A percentile compares a stretch with the other conserved stretches of the same genome.
Evolutionary conservation across 2,888 invertebrate genomes (phyloP).

Genomic region (Lacanobia wlatinum): DNA sequence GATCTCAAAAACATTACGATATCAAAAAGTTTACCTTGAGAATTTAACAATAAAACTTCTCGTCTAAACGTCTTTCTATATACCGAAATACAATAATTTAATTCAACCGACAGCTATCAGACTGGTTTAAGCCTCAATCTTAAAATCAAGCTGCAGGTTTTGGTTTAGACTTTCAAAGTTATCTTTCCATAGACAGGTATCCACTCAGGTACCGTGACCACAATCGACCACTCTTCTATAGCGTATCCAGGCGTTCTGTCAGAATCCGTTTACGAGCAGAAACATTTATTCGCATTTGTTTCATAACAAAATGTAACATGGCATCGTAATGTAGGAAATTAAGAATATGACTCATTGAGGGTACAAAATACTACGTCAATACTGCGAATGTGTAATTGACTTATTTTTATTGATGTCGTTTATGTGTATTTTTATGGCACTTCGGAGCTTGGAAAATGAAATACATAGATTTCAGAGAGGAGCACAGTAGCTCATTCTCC

Average conservation of each 20-base stretch:
- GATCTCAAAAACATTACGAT: too few relatives aligned
- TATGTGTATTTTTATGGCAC: too few relatives aligned
- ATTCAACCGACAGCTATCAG: neutral
- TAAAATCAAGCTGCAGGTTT: neutral
- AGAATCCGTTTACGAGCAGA: neutral
- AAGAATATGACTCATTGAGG: slow-evolving; percentile 16
- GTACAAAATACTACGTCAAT: slow-evolving; percentile 23
- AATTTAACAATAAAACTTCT: neutral
- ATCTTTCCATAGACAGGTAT: neutral
- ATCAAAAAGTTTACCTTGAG: neutral
- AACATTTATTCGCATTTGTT: slow-evolving; percentile 10
- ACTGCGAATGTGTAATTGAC: slow-evolving; percentile 9
- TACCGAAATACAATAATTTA: neutral
- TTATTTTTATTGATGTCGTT: slow-evolving; percentile 21
- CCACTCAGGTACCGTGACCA: too few relatives aligned
- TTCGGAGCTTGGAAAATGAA: neutral
- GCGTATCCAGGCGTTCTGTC: neutral
- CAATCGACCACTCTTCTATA: neutral
- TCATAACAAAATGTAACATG: neutral
- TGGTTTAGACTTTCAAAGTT: neutral
- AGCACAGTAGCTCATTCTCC: too few relatives aligned
- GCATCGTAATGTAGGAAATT: neutral
- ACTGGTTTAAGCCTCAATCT: neutral
- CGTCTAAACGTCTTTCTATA: neutral
- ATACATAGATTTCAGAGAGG: too few relatives aligned